Evolutionary conservation across 2,888 invertebrate genomes (phyloP).

Genomic region (Ceriagrion tenellum): DNA sequence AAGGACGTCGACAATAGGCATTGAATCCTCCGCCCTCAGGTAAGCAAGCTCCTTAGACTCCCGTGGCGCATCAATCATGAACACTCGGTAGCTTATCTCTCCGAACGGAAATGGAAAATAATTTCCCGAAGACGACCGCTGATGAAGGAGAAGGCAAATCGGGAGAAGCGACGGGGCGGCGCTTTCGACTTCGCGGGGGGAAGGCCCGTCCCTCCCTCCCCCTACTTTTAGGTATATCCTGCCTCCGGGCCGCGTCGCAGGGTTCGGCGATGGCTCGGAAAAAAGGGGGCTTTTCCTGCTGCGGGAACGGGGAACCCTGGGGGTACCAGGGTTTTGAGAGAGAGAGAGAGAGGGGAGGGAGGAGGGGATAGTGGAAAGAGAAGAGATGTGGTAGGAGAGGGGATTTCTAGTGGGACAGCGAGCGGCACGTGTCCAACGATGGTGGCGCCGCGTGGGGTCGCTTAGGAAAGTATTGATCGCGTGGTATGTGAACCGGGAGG

Average conservation of each 20-base stretch:
- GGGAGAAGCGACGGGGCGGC: too few species aligned
- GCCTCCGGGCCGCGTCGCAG: not conserved
- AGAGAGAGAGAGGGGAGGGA: not conserved
- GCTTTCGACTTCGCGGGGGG: too few species aligned
- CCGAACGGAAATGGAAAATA: too few species aligned
- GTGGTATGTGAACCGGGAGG: not conserved
- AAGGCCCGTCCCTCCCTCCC: too few species aligned
- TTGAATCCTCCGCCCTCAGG: too few species aligned
- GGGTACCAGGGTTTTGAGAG: not conserved
- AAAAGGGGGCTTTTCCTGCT: not conserved
- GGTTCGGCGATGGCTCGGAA: not conserved
- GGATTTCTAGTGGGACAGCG: slow-evolving; percentile 43
- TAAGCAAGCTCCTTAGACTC: too few species aligned
- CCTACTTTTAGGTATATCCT: not conserved
- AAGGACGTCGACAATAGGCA: too few species aligned
- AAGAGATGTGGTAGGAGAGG: not conserved
- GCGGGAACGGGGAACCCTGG: not conserved
- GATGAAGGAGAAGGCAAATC: too few species aligned
- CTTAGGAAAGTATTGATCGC: slow-evolving; percentile 57
- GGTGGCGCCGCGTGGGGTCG: slow-evolving; percentile 56
- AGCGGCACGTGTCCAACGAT: slow-evolving; percentile 48
- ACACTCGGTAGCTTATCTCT: too few species aligned
- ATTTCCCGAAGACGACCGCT: too few species aligned
- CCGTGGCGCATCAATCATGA: too few species aligned
- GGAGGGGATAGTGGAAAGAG: not conserved